phyloP scores from a whole-genome alignment of 2,797 vertebrate species.

The Sebastes iracundus region DNA sequence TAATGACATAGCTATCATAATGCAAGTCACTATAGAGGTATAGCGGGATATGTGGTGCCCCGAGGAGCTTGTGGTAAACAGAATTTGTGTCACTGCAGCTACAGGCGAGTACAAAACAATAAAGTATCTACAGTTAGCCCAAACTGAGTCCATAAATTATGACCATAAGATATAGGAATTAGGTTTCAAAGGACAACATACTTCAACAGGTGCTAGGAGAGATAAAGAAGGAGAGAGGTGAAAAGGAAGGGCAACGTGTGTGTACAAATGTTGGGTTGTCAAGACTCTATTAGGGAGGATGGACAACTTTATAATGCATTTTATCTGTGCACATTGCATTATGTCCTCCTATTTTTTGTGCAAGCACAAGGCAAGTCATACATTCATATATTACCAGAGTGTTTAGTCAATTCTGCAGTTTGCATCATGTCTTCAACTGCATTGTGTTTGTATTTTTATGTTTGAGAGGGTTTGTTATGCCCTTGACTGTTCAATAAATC shows the following conservation, averaged over 20 bases:
- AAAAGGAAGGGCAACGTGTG: neutral
- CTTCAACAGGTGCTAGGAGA: slow-evolving; percentile 25
- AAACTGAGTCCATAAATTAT: slow-evolving; percentile 42
- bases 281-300: neutral
- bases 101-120: slow-evolving; percentile 52
- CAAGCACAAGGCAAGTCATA: neutral
- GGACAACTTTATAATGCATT: slow-evolving; percentile 6
- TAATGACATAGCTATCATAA: slow-evolving; percentile 13
- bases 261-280: neutral
- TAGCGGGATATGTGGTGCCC: neutral
- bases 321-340: neutral
- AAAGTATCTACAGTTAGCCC: slow-evolving; percentile 37
- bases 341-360: neutral
- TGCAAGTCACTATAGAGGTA: slow-evolving; percentile 5
- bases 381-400: neutral
- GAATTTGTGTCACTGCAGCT: slow-evolving; percentile 38
- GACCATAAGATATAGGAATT: slow-evolving; percentile 1
- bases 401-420: neutral
- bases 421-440: neutral
- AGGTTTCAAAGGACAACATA: slow-evolving; percentile 2
- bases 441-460: slow-evolving; percentile 2
- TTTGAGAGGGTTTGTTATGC: neutral
- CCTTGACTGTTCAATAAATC: slow-evolving; percentile 40
- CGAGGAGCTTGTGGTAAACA: slow-evolving; percentile 25
- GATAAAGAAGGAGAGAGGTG: slow-evolving; percentile 10